phyloP scores from a whole-genome alignment of 2,888 invertebrate genomes.

The Falcaria lacertinaria region DNA sequence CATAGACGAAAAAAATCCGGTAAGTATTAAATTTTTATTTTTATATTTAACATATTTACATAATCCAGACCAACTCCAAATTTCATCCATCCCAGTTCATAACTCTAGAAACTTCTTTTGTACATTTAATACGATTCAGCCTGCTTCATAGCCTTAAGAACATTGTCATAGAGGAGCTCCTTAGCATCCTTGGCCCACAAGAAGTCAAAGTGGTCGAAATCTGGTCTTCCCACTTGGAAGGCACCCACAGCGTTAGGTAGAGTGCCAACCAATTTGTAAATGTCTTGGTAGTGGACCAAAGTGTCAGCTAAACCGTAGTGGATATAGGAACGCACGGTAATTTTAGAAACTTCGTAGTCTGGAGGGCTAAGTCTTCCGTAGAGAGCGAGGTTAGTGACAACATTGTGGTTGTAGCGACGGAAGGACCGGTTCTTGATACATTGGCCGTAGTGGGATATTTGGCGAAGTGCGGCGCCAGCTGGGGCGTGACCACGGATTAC shows the following conservation, averaged over 20 bases:
- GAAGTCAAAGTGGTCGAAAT: constrained; percentile 45
- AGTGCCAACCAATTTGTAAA: constrained; percentile 20
- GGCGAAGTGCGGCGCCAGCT: constrained; percentile 45
- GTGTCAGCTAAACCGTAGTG: constrained; percentile 35
- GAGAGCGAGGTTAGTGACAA: constrained; percentile 26
- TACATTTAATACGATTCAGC: constrained; percentile 24
- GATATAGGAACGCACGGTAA: constrained; percentile 35
- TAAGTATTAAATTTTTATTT: no score
- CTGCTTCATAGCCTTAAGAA: constrained; percentile 28
- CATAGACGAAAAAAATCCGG: no score
- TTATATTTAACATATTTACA: no score
- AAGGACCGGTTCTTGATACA: constrained; percentile 33
- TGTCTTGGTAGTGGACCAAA: constrained; percentile 31
- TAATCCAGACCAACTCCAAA: no score
- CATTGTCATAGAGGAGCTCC: constrained; percentile 24
- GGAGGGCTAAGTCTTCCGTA: constrained; percentile 41
- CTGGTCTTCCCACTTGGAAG: constrained; percentile 16
- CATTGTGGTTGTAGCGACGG: constrained; percentile 37
- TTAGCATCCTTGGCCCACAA: constrained; percentile 38
- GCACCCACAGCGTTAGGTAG: constrained; percentile 29
- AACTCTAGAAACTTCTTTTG: no score
- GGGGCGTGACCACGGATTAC: constrained; percentile 42
- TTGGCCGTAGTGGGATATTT: constrained; percentile 48
- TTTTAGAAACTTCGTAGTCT: constrained; percentile 29
- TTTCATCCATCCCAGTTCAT: no score